Evolutionary conservation across 2,113 vertebrate genomes (phyloP), one percentile per base, ranked within the genome.

Genomic region (Pongo pygmaeus): DNA sequence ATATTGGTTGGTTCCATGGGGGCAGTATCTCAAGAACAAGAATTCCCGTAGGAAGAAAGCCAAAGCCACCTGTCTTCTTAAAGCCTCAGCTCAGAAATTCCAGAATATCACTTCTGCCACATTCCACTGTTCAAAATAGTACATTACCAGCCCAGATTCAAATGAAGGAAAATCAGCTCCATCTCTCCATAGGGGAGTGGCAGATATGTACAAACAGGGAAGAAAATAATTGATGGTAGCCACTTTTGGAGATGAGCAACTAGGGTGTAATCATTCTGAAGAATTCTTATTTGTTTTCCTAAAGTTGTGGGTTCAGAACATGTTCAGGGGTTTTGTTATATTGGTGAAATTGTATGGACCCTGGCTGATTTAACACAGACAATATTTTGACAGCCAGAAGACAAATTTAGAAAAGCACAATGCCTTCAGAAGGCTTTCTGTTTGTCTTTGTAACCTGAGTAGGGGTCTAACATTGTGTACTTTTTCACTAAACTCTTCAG

Each of bases 201-300:
- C 55, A 35, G 25, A 32, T 4, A 46, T 16, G 38, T 5, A 83
- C 52, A 57, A 22, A 16, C 2, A 74, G 23, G 32, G 10, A 87
- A 64, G 46, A 38, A 55, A 87, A 40, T 18, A 48, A 91, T 48
- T 84, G 57, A 91, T 59, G 32, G 18, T 13, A 85, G 18, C 25
- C 6, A 79, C 64, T 30, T 91, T 78, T 85, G 72, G 70, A 69
- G 17, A 38, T 10, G 8, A 87, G 88, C 75, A 74, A 74, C 25
- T 55, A 80, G 13, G 80, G 25, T 75, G 32, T 25, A 84, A 22
- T 72, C 55, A 81, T 80, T 38, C 38, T 84, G 9, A 59, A 70
- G 59, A 89, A 61, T n/a, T 20, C 20, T 89, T 93, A 16, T 61
- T 90, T 93, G 22, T 61, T 90, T 79, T 89, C 59, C 75, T 94